phyloP scores from a whole-genome alignment of 2,797 vertebrate genomes.

The Chloroceryle amazona region DNA sequence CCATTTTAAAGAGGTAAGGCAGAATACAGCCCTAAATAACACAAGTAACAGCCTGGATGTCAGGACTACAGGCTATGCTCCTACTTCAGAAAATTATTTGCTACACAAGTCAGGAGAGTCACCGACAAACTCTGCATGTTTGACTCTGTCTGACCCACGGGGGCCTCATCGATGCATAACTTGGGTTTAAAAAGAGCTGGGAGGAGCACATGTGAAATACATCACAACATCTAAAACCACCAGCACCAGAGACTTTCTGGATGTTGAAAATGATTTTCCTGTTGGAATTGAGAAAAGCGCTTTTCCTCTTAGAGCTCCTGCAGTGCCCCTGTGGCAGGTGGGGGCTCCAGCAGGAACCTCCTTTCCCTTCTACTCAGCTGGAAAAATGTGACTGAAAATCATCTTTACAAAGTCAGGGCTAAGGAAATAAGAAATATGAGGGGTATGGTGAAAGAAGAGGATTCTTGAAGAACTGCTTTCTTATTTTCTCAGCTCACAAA shows the following conservation, averaged over 20 bases:
- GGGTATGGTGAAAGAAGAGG: not conserved
- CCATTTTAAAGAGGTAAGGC: conserved; percentile 27
- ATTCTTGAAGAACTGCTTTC: not conserved
- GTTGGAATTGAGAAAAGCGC: not conserved
- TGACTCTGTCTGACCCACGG: conserved; percentile 22
- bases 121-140: not conserved
- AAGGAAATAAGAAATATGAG: not conserved
- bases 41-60: not conserved
- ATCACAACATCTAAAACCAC: not conserved
- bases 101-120: conserved; percentile 4
- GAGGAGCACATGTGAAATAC: not conserved
- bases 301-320: conserved; percentile 17
- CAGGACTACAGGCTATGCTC: not conserved
- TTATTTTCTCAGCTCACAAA: not conserved
- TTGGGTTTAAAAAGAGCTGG: not conserved
- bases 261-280: not conserved
- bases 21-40: conserved; percentile 57
- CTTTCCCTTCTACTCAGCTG: not conserved
- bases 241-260: not conserved
- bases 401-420: not conserved
- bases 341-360: not conserved
- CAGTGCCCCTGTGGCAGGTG: not conserved
- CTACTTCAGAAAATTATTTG: conserved; percentile 38
- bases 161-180: conserved; percentile 17
- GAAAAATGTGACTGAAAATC: not conserved